Percentiles rank a stretch among this genome's conserved stretches.
Evolutionary conservation across 2,888 invertebrate genomes (phyloP).

Genomic region (Cynaeus angustus): DNA sequence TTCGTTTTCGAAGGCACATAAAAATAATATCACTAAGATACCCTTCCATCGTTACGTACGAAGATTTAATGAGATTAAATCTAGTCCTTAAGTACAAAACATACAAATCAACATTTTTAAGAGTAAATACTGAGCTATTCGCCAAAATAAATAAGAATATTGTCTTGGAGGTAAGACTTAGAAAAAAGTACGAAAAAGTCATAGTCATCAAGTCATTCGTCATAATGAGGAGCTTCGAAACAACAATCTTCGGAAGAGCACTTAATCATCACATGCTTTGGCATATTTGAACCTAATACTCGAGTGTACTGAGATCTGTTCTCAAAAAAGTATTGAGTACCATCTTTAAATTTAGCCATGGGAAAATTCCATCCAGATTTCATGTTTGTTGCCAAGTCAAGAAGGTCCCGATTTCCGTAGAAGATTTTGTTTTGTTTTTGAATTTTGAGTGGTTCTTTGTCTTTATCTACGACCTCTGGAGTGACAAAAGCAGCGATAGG

Average conservation of each 20-base stretch:
- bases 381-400: conserved; percentile 7
- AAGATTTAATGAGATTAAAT: conserved; percentile 25
- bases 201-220: conserved; percentile 5
- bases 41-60: neutral
- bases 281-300: conserved; percentile 48
- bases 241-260: conserved; percentile 42
- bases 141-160: conserved; percentile 22
- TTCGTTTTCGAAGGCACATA: neutral
- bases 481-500: neutral
- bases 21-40: conserved; percentile 33
- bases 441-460: neutral
- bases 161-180: conserved; percentile 13
- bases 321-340: conserved; percentile 49
- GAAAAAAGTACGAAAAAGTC: conserved; percentile 7
- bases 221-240: conserved; percentile 47
- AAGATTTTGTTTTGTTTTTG: neutral
- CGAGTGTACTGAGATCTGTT: conserved; percentile 55
- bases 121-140: conserved; percentile 31
- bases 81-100: conserved; percentile 31
- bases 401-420: conserved; percentile 3
- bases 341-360: conserved; percentile 2
- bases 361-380: neutral
- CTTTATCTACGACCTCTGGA: neutral
- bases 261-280: conserved; percentile 38
- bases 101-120: conserved; percentile 1